Evolutionary conservation across 2,888 invertebrate species (phyloP).

Genomic region (Myopa testacea): DNA sequence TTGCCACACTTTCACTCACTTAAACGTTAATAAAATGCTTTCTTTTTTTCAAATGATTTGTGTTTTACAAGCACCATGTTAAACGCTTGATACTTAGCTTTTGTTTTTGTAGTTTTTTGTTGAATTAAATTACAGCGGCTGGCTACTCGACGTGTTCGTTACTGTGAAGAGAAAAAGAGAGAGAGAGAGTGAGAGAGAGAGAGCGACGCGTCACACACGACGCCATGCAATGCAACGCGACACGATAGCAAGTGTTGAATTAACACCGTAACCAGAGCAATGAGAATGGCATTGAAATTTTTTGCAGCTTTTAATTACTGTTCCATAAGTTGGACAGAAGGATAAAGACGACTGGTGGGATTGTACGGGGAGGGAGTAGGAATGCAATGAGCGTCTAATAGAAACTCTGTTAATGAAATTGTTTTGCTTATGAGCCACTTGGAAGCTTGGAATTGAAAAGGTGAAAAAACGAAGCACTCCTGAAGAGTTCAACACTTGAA

Average conservation of each 20-base stretch:
- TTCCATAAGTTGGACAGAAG: not conserved
- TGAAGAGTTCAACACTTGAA: too few relatives aligned
- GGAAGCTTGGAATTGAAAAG: too few relatives aligned
- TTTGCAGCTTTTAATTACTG: not conserved
- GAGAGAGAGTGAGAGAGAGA: too few relatives aligned
- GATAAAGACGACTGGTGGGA: not conserved
- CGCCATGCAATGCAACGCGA: not conserved
- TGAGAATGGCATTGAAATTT: conserved; percentile 4
- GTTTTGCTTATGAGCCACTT: not conserved
- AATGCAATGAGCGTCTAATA: not conserved
- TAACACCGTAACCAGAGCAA: not conserved
- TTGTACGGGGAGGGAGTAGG: not conserved
- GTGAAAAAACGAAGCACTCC: too few relatives aligned
- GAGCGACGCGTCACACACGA: not conserved
- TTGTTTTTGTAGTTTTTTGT: not conserved
- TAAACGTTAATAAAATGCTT: not conserved
- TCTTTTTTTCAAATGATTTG: not conserved
- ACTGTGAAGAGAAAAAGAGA: not conserved
- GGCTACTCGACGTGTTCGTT: not conserved
- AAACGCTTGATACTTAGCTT: not conserved
- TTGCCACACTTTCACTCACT: not conserved
- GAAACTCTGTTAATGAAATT: conserved; percentile 1
- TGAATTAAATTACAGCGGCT: not conserved
- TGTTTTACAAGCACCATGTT: not conserved
- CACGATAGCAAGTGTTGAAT: not conserved